phyloP scores from a whole-genome alignment of 2,888 invertebrate species.

The Tribolium freemani region DNA sequence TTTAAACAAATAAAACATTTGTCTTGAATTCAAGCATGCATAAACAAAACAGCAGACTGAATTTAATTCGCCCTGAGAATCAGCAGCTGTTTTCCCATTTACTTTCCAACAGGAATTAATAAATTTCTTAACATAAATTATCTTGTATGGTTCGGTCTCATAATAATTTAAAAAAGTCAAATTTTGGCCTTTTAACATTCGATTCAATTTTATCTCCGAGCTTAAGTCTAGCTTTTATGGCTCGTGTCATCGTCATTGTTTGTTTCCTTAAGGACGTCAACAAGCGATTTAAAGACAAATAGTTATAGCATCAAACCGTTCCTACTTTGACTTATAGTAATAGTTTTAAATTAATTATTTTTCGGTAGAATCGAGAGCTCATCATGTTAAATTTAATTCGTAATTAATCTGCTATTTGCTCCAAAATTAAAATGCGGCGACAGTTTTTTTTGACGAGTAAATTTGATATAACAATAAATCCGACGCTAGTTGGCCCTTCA shows the following conservation, averaged over 20 bases:
- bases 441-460: neutral
- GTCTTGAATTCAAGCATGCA: neutral
- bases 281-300: neutral
- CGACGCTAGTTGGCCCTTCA: slow-evolving; percentile 18
- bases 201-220: too few species aligned
- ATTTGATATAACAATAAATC: slow-evolving; percentile 20
- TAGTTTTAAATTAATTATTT: neutral
- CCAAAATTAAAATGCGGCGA: too few species aligned
- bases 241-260: neutral
- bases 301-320: neutral
- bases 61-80: neutral
- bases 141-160: neutral
- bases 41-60: neutral
- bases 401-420: too few species aligned
- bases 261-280: neutral
- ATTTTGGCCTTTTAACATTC: too few species aligned
- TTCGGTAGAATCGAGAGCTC: too few species aligned
- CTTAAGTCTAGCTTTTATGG: too few species aligned
- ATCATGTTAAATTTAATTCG: too few species aligned
- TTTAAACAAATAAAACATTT: neutral
- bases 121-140: neutral
- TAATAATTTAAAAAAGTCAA: neutral
- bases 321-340: neutral
- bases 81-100: neutral
- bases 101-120: neutral